These are phyloP conservation scores for Sialia sialis DNA, from an alignment of 2,113 vertebrate species.

Conservation along the genomic window DNA sequence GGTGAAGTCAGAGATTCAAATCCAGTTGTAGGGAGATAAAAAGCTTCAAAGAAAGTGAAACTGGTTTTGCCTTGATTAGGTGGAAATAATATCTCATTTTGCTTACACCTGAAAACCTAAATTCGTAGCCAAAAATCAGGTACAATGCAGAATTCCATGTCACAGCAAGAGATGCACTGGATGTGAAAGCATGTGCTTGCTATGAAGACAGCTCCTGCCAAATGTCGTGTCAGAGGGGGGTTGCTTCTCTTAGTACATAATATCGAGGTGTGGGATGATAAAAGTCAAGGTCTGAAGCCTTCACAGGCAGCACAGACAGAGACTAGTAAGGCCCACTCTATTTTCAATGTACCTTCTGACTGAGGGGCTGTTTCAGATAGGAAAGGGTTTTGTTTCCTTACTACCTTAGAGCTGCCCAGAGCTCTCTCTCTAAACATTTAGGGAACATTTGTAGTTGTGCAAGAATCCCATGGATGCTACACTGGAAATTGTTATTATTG, in stretches of 20 bases:
- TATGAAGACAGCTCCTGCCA: accelerated
- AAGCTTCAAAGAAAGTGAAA: constrained; percentile 65
- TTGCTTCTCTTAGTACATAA: background rate
- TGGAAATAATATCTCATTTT: background rate
- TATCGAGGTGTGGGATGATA: background rate
- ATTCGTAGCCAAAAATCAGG: background rate
- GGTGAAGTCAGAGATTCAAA: constrained; percentile 65
- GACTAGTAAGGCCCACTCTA: accelerated
- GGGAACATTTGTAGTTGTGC: background rate
- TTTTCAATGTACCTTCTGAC: background rate
- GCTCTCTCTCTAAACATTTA: background rate
- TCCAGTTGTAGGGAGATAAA: constrained; percentile 46
- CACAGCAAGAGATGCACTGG: background rate
- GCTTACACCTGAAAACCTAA: background rate
- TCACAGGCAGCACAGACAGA: no score
- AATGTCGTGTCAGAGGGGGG: accelerated
- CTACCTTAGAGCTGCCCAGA: background rate
- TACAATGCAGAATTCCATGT: accelerated
- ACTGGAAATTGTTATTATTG: background rate
- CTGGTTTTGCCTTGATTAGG: constrained; percentile 17
- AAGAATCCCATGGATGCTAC: background rate
- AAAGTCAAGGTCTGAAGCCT: background rate
- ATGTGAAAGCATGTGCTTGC: background rate
- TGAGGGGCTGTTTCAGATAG: background rate
- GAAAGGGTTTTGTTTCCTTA: background rate